Conservation (phyloP, 1,140 invertebrate genomes). For the Pseudomyrmex pallidus region DNA sequence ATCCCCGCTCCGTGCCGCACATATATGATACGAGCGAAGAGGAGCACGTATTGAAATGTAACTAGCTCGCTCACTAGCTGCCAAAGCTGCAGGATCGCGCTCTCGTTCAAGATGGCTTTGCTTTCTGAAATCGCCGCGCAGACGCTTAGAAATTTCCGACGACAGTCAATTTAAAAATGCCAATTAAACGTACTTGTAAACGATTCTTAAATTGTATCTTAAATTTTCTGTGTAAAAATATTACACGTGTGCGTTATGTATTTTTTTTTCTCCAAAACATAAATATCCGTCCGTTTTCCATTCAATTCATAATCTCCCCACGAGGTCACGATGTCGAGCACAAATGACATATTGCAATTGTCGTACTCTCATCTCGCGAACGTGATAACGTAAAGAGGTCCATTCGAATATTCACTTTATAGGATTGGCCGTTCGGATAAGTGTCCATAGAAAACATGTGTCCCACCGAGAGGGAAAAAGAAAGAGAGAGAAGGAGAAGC, state of each 20-base stretch:
- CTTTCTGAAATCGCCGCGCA: too few relatives aligned
- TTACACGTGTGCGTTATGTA: too few relatives aligned
- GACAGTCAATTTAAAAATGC: too few relatives aligned
- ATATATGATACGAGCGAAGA: conserved; percentile 77
- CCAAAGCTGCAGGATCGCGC: conserved; percentile 24
- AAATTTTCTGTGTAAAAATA: too few relatives aligned
- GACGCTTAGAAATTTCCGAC: too few relatives aligned
- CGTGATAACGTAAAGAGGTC: not conserved
- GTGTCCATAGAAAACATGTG: conserved; percentile 57
- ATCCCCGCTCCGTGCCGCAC: conserved; percentile 69
- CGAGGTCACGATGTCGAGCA: not conserved
- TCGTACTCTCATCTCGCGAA: not conserved
- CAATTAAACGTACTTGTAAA: too few relatives aligned
- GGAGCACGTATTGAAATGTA: conserved; percentile 67
- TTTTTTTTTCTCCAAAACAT: too few relatives aligned
- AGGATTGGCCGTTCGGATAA: conserved; percentile 61
- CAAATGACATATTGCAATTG: not conserved
- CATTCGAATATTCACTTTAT: conserved; percentile 60
- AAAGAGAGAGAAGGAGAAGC: too few relatives aligned
- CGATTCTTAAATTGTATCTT: too few relatives aligned
- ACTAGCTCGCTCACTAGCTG: conserved; percentile 52
- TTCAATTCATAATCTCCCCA: too few relatives aligned
- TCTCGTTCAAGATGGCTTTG: not conserved
- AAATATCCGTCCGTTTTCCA: too few relatives aligned
- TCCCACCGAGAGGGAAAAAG: not conserved